phyloP scores from a whole-genome alignment of 2,888 invertebrate species.

The Leptopilina syphax region DNA sequence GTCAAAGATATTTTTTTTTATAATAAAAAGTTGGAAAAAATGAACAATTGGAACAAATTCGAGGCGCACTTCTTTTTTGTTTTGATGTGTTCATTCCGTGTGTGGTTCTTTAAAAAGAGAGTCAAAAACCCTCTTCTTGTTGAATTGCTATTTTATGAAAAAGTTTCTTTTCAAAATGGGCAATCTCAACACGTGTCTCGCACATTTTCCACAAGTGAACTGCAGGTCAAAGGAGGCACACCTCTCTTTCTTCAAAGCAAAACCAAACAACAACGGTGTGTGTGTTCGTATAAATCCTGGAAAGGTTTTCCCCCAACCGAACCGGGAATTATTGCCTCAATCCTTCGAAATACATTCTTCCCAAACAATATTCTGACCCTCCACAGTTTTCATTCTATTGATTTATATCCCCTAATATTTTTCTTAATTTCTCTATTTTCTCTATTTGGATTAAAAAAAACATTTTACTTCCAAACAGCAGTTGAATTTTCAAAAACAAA shows the following conservation, averaged over 20 bases:
- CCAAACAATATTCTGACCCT: constrained; percentile 28
- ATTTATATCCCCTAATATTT: no score
- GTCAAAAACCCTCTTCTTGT: not conserved
- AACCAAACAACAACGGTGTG: not conserved
- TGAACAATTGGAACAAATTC: not conserved
- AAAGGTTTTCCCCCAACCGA: not conserved
- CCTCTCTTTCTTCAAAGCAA: constrained; percentile 12
- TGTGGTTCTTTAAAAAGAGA: not conserved
- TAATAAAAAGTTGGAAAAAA: not conserved
- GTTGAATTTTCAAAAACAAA: no score
- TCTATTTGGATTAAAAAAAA: no score
- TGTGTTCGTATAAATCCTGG: not conserved
- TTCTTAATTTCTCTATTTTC: no score
- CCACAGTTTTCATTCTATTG: constrained; percentile 40
- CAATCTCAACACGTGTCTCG: constrained; percentile 24
- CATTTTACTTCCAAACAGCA: no score
- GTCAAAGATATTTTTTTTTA: not conserved
- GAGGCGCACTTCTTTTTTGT: no score
- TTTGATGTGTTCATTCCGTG: not conserved
- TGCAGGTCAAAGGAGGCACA: constrained; percentile 10
- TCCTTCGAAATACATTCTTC: not conserved
- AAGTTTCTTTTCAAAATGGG: not conserved
- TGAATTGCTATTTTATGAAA: not conserved
- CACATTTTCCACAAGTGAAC: constrained; percentile 22
- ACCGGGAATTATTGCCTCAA: not conserved